These are phyloP conservation scores for Ellobium chinense DNA, from an alignment of 2,888 invertebrate genomes.

Conservation along the genomic window DNA sequence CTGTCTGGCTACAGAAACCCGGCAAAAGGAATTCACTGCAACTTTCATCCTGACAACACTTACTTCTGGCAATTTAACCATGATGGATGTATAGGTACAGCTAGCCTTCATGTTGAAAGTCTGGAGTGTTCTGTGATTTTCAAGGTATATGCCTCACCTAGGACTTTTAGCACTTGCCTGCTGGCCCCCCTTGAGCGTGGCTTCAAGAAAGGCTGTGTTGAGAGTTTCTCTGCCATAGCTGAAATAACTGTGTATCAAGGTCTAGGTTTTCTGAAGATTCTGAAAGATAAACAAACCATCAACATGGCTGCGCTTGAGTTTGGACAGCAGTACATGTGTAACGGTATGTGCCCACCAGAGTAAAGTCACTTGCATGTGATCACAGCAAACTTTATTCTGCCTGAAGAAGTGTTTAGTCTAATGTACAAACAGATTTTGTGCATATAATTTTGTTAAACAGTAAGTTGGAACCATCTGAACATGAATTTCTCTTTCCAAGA, in stretches of 20 bases:
- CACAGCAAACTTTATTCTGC: no score
- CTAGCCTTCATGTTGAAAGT: conserved; percentile 51
- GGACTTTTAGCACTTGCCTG: conserved; percentile 63
- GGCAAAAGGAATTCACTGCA: conserved; percentile 51
- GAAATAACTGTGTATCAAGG: conserved; percentile 50
- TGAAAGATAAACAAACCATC: conserved; percentile 57
- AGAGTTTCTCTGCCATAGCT: conserved; percentile 60
- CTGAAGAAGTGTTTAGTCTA: no score
- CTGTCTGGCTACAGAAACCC: conserved; percentile 67
- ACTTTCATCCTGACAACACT: conserved; percentile 63
- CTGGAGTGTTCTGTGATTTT: conserved; percentile 53
- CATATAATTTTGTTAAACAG: no score
- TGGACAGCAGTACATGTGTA: conserved; percentile 64
- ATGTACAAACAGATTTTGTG: no score
- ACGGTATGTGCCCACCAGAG: conserved; percentile 52
- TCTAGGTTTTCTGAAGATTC: conserved; percentile 13
- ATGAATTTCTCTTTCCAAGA: no score
- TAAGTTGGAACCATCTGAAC: no score
- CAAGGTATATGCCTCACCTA: conserved; percentile 37
- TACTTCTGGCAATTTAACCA: conserved; percentile 39
- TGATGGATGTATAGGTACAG: conserved; percentile 59
- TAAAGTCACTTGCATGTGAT: no score
- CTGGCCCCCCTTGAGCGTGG: conserved; percentile 63
- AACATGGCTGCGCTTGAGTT: conserved; percentile 63
- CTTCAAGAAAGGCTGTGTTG: conserved; percentile 61